Percentiles rank a stretch among this genome's conserved stretches.
Conservation (phyloP, 2,797 vertebrate species). For the Hybognathus amarus region DNA sequence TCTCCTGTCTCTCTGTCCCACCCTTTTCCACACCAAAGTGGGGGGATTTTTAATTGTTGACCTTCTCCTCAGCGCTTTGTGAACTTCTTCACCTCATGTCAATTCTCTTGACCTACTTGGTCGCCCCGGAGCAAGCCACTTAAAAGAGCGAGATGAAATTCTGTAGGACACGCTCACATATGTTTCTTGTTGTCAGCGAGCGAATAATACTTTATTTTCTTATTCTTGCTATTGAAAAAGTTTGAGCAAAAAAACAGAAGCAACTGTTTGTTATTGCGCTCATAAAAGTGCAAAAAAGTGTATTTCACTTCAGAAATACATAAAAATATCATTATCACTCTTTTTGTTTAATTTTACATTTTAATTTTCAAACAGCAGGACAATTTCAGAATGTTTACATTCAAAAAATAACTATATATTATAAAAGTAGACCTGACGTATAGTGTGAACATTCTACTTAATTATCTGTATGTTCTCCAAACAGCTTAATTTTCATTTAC, state of each 20-base stretch:
- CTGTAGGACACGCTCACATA: constrained; percentile 60
- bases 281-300: background rate
- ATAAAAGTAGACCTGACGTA: background rate
- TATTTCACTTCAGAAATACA: background rate
- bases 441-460: background rate
- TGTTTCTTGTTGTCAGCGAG: constrained; percentile 42
- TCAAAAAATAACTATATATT: too few species aligned
- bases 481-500: background rate
- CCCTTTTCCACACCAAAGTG: constrained; percentile 41
- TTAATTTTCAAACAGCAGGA: background rate
- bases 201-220: background rate
- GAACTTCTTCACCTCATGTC: constrained; percentile 78
- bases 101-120: constrained; percentile 84
- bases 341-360: background rate
- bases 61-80: constrained; percentile 79
- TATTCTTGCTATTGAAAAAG: background rate
- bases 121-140: constrained; percentile 79
- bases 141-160: constrained; percentile 74
- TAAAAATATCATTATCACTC: background rate
- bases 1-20: constrained; percentile 51
- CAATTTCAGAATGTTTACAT: background rate
- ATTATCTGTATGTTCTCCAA: background rate
- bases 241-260: background rate
- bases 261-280: constrained; percentile 6
- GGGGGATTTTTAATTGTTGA: constrained; percentile 77